A percentile compares a stretch with the other conserved stretches of the same genome.
Evolutionary conservation across 2,113 vertebrate species (phyloP).

Genomic region (Raja brachyura): DNA sequence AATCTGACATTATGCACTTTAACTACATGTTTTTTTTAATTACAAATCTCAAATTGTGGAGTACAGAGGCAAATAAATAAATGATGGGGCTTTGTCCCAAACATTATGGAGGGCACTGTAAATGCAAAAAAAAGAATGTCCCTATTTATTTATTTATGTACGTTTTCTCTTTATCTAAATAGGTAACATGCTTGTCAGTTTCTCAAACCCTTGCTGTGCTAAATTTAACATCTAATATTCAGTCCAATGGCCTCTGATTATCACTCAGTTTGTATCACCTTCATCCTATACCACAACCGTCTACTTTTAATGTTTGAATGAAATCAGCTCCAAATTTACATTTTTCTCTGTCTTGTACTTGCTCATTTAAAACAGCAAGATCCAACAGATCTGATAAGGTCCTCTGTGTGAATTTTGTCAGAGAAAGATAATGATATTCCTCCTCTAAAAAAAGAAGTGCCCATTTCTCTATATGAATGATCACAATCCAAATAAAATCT

Average conservation of each 20-base stretch:
- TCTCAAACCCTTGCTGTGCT: too few species aligned
- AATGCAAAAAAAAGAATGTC: not conserved
- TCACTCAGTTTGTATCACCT: not conserved
- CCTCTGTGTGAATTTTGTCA: too few species aligned
- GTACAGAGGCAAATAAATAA: too few species aligned
- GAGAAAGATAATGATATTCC: not conserved
- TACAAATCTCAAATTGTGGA: too few species aligned
- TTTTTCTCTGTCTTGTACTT: not conserved
- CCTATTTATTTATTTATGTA: not conserved
- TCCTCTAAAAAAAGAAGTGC: not conserved
- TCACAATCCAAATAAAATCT: not conserved
- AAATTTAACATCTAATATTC: not conserved
- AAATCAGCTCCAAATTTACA: not conserved
- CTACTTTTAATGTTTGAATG: not conserved
- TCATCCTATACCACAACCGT: not conserved
- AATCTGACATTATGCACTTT: too few species aligned
- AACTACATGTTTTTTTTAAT: too few species aligned
- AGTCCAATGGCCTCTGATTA: not conserved
- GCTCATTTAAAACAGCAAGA: not conserved
- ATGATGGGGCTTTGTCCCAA: too few species aligned
- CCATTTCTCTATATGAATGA: not conserved
- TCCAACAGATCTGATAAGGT: not conserved
- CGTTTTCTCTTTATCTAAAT: not conserved
- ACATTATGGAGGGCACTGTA: too few species aligned
- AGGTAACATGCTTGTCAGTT: not conserved